Conservation (phyloP, 2,888 invertebrate species). For the Phaedon cochleariae region DNA sequence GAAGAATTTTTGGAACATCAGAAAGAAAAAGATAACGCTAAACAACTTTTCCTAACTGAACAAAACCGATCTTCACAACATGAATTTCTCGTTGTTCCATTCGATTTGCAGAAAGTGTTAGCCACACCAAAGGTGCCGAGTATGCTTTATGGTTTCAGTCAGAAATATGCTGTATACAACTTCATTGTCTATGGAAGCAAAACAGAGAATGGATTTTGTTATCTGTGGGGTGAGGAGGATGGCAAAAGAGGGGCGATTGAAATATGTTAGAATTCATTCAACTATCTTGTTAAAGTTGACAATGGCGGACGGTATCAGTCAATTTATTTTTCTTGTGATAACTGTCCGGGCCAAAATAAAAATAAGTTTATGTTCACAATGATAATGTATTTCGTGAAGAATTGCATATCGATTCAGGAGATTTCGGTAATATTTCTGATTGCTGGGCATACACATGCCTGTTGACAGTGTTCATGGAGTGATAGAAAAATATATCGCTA, state of each 20-base stretch:
- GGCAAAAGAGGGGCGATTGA: constrained; percentile 40
- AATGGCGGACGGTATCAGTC: constrained; percentile 16
- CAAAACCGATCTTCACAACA: constrained; percentile 1
- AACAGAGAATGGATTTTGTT: constrained; percentile 44
- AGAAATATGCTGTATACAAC: constrained; percentile 49
- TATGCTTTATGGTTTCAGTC: constrained; percentile 43
- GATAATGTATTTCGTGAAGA: constrained; percentile 5
- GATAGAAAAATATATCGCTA: constrained; percentile 5
- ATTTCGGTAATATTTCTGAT: not conserved
- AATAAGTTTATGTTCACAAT: constrained; percentile 1
- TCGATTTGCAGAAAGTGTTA: constrained; percentile 43
- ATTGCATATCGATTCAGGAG: not conserved
- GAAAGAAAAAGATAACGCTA: constrained; percentile 7
- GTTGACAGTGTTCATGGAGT: constrained; percentile 4
- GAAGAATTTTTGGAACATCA: not conserved
- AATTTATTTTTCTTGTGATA: constrained; percentile 21
- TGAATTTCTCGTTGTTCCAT: constrained; percentile 27
- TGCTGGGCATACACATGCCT: constrained; percentile 12
- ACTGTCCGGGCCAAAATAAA: constrained; percentile 22
- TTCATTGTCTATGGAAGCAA: constrained; percentile 47
- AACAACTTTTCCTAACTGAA: constrained; percentile 5
- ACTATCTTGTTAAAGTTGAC: constrained; percentile 46
- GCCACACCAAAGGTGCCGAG: constrained; percentile 44
- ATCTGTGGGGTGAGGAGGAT: constrained; percentile 43
- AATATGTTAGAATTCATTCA: constrained; percentile 37